phyloP scores from a whole-genome alignment of 1,140 invertebrate species.

The fruit fly (Drosophila melanogaster) region Release_6_plus_ISO1_MT NT_033777.3:18077001-18077500 shows the following conservation, averaged over 20 bases:
- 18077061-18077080: slow-evolving; percentile 65
- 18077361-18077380: slow-evolving; percentile 71
- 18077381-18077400: slow-evolving; percentile 55
- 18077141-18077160: slow-evolving; percentile 29
- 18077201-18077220: slow-evolving; percentile 32
- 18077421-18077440: slow-evolving; percentile 43
- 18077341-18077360: slow-evolving; percentile 66
- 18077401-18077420: slow-evolving; percentile 61
- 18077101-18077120: slow-evolving; percentile 29
- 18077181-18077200: slow-evolving; percentile 41
- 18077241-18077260: slow-evolving; percentile 30
- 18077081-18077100: slow-evolving; percentile 17
- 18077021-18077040: slow-evolving; percentile 40
- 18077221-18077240: slow-evolving; percentile 47
- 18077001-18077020: slow-evolving; percentile 24
- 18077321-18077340: slow-evolving; percentile 46
- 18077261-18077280: slow-evolving; percentile 54
- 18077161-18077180: slow-evolving; percentile 30
- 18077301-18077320: slow-evolving; percentile 40
- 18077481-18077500: slow-evolving; percentile 37
- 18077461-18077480: slow-evolving; percentile 45
- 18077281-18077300: slow-evolving; percentile 72
- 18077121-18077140: slow-evolving; percentile 48
- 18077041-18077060: slow-evolving; percentile 71
- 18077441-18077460: slow-evolving; percentile 56